phyloP scores from a whole-genome alignment of 1,140 invertebrate species.

The Gyrodactylus salaris region DNA sequence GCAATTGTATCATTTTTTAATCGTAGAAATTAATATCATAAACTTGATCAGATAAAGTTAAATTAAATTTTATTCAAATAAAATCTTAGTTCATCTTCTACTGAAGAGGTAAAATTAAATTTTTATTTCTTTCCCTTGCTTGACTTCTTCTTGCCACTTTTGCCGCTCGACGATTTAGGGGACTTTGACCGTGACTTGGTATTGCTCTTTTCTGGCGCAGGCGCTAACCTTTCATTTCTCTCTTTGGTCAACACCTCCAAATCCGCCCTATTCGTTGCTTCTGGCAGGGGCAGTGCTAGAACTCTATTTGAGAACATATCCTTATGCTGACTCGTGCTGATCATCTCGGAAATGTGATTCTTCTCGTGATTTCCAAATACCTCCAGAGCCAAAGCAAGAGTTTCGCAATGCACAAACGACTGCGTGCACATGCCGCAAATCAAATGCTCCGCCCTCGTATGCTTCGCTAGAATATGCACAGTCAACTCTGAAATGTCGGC shows the following conservation, averaged over 20 bases:
- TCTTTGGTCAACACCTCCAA: background rate
- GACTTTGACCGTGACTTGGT: background rate
- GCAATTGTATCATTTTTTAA: too few species aligned
- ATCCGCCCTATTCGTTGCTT: background rate
- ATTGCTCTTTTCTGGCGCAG: background rate
- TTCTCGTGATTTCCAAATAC: background rate
- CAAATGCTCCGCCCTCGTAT: background rate
- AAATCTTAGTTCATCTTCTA: too few species aligned
- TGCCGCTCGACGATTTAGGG: background rate
- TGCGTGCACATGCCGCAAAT: background rate
- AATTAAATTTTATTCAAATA: too few species aligned
- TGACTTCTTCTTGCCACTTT: background rate
- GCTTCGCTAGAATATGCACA: background rate
- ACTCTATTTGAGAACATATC: background rate
- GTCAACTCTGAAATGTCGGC: background rate
- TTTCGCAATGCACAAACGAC: background rate
- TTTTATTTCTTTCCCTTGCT: too few species aligned
- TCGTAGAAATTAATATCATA: too few species aligned
- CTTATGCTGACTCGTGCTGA: background rate
- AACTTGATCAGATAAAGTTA: too few species aligned
- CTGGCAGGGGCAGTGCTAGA: background rate
- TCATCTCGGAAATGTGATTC: background rate
- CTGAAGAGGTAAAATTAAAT: too few species aligned
- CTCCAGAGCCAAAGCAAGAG: background rate
- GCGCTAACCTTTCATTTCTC: background rate